phyloP scores from a whole-genome alignment of 2,797 vertebrate genomes.

The Mionectes olivaceus region DNA sequence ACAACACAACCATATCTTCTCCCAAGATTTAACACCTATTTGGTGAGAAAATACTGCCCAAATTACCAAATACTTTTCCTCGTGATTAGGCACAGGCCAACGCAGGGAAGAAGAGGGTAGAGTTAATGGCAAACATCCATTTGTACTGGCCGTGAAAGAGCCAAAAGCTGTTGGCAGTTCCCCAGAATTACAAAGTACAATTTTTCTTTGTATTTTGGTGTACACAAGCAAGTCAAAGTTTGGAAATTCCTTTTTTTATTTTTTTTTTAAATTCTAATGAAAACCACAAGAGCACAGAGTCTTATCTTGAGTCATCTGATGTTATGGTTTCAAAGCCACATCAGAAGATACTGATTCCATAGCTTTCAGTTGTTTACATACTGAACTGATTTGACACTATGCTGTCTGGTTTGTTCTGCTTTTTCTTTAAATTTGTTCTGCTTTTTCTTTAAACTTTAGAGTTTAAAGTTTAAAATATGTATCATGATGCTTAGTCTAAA shows the following conservation, averaged over 20 bases:
- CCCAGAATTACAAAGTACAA: background rate
- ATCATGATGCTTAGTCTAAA: background rate
- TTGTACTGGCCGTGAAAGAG: background rate
- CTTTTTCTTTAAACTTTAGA: background rate
- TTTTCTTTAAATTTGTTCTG: background rate
- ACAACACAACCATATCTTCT: background rate
- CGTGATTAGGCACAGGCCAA: background rate
- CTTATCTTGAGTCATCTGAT: background rate
- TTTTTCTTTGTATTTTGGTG: background rate
- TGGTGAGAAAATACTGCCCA: background rate
- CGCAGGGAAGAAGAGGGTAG: background rate
- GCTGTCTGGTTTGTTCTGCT: background rate
- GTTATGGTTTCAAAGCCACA: constrained; percentile 13
- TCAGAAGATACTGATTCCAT: background rate
- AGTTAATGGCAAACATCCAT: background rate
- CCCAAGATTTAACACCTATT: background rate
- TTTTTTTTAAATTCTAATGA: background rate
- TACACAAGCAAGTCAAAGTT: background rate
- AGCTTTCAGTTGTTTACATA: constrained; percentile 7
- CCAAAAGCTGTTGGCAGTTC: background rate
- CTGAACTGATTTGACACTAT: background rate
- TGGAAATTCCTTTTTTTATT: background rate
- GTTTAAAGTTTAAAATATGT: background rate
- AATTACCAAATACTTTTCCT: background rate
- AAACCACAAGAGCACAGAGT: background rate